Conservation (phyloP, 2,888 invertebrate species). For the Nymphalis polychloros region DNA sequence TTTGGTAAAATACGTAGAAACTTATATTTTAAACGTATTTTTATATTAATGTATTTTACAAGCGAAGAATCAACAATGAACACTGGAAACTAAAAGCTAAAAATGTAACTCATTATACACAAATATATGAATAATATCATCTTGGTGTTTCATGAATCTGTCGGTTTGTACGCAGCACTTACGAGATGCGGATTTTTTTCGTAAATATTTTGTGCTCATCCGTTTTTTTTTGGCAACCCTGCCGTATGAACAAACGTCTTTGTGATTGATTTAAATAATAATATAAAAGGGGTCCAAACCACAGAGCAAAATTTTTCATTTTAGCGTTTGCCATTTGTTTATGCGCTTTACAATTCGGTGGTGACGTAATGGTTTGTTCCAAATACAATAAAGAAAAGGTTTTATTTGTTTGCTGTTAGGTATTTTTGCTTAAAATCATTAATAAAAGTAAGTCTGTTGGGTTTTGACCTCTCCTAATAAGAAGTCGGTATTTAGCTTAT, state of each 20-base stretch:
- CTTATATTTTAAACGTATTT: too few species aligned
- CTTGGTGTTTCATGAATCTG: background rate
- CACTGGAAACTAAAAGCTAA: too few species aligned
- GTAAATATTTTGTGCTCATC: background rate
- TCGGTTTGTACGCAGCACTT: background rate
- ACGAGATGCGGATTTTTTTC: background rate
- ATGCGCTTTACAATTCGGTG: constrained; percentile 11
- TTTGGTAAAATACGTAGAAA: too few species aligned
- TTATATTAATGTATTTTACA: too few species aligned
- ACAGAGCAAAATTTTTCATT: constrained; percentile 5
- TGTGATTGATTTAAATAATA: background rate
- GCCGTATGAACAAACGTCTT: background rate
- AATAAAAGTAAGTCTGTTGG: too few species aligned
- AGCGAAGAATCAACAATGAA: too few species aligned
- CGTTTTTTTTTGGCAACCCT: background rate
- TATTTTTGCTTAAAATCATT: too few species aligned
- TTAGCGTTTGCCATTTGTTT: constrained; percentile 4
- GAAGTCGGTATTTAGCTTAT: too few species aligned
- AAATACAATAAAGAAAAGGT: background rate
- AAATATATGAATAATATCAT: too few species aligned
- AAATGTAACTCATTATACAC: too few species aligned
- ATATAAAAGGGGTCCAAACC: background rate
- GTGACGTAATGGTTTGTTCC: constrained; percentile 44
- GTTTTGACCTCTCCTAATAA: too few species aligned
- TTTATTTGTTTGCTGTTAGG: too few species aligned